Conservation (phyloP, 1,140 invertebrate genomes). For the Brachionus plicatilis region DNA sequence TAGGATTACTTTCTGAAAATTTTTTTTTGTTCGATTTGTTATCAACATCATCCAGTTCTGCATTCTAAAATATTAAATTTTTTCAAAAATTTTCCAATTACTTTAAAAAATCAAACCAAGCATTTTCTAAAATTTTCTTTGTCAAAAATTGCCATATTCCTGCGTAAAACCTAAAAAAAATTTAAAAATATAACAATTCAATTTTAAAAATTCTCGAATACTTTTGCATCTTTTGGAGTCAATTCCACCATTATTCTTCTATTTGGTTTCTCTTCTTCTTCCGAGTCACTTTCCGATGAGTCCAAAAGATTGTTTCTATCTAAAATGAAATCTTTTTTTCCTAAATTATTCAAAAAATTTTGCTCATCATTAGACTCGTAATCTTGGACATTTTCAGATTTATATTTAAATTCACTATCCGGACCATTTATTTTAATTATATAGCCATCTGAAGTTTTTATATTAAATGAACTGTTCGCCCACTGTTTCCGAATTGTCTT, state of each 20-base stretch:
- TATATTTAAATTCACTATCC: not conserved
- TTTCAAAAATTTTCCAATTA: not conserved
- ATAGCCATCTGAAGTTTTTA: slow-evolving; percentile 22
- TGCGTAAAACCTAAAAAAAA: not conserved
- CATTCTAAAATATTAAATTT: not conserved
- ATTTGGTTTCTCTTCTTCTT: not conserved
- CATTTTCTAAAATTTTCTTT: not conserved
- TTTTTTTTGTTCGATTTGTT: not conserved
- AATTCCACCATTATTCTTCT: not conserved
- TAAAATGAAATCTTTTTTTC: not conserved
- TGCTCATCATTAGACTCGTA: not conserved
- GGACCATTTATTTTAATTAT: slow-evolving; percentile 15
- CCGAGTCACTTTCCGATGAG: not conserved
- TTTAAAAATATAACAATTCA: not conserved
- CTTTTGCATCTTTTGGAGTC: not conserved
- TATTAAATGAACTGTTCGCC: not conserved
- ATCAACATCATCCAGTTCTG: not conserved
- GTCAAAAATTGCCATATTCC: not conserved
- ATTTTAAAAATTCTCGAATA: not conserved
- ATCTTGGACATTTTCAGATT: not conserved
- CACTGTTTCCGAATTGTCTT: not conserved
- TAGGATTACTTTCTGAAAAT: not conserved
- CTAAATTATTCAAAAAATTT: not conserved
- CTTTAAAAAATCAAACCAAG: not conserved
- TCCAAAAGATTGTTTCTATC: not conserved